Percentiles rank a stretch among this genome's conserved stretches.
Conservation (phyloP, 2,113 vertebrate species). For the Oreamnos americanus region DNA sequence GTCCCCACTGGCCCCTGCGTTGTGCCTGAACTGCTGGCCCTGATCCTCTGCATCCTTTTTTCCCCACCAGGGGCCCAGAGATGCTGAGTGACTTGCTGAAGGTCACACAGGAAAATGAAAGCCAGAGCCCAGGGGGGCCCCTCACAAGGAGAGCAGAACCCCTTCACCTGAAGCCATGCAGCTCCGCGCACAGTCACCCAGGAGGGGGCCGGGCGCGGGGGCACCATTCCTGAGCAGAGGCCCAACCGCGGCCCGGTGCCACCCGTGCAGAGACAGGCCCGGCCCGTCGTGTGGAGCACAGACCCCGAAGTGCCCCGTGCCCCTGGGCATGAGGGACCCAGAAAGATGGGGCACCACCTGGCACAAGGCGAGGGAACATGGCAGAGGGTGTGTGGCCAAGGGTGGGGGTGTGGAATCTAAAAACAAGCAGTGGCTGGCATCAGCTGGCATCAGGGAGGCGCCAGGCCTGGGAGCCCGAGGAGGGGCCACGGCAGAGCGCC, state of each 20-base stretch:
- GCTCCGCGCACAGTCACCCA: background rate
- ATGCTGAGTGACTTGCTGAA: background rate
- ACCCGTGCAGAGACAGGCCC: background rate
- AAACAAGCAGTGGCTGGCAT: background rate
- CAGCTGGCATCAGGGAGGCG: background rate
- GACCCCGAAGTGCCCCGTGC: background rate
- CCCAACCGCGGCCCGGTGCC: background rate
- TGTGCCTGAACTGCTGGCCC: fast-evolving
- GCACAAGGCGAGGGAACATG: fast-evolving
- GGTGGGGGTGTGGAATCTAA: background rate
- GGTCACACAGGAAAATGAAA: background rate
- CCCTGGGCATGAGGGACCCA: background rate
- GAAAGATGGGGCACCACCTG: background rate
- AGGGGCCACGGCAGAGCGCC: background rate
- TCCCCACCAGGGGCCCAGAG: background rate
- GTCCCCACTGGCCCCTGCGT: fast-evolving
- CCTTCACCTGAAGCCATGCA: fast-evolving
- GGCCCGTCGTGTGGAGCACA: background rate
- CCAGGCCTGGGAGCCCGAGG: background rate
- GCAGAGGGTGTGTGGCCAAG: background rate
- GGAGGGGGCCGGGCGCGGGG: background rate
- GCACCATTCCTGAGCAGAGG: background rate
- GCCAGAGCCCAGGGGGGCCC: background rate
- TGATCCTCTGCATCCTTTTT: background rate
- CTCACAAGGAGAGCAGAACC: background rate